These are phyloP conservation scores for Cynopterus brachyotis DNA, from an alignment of 2,113 vertebrate genomes.

Conservation along the genomic window DNA sequence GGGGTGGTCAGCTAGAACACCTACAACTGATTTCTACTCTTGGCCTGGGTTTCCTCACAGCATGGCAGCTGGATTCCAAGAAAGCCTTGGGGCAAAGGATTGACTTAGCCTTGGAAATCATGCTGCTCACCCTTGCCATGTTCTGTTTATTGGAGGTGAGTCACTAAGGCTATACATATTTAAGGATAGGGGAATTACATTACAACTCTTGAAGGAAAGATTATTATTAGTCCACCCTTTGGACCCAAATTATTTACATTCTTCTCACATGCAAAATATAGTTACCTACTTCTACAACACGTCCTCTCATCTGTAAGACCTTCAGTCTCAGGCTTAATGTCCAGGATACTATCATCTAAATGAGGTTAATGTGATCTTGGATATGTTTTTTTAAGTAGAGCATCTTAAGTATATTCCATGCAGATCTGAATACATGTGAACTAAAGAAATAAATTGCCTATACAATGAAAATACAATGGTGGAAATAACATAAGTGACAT, in stretches of 20 bases:
- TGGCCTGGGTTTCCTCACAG: neutral
- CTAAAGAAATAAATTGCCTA: neutral
- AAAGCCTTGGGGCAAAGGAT: neutral
- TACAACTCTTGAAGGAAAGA: neutral
- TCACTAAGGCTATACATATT: neutral
- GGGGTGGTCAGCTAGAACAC: neutral
- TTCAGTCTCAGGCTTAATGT: neutral
- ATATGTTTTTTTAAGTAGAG: neutral
- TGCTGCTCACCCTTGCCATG: neutral
- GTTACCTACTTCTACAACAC: neutral
- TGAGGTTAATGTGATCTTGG: neutral
- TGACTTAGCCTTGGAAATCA: neutral
- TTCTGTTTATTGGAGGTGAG: neutral
- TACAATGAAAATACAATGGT: neutral
- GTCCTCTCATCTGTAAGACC: neutral
- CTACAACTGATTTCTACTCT: neutral
- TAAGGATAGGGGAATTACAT: neutral
- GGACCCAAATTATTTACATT: neutral
- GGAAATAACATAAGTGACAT: neutral
- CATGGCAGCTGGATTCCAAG: neutral
- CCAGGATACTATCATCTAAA: neutral
- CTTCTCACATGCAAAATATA: neutral
- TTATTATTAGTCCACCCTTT: neutral
- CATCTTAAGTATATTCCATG: neutral
- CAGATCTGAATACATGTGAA: neutral